Percentiles rank a stretch among this genome's conserved stretches.
Conservation (phyloP, 2,888 invertebrate genomes). For the Patella ulyssiponensis region DNA sequence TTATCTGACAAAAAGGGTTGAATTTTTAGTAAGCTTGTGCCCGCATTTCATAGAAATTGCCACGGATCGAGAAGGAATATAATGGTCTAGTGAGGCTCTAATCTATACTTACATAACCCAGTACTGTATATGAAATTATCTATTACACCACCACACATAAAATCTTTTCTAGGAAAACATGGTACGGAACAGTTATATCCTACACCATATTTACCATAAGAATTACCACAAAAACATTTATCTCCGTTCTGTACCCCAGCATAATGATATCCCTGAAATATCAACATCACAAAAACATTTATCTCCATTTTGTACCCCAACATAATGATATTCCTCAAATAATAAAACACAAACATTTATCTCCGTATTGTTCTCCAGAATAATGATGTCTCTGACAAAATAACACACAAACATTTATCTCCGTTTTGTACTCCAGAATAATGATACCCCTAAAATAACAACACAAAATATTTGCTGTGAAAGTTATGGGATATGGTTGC, state of each 20-base stretch:
- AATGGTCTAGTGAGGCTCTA: too few species aligned
- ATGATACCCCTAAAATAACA: slow-evolving; percentile 52
- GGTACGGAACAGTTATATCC: slow-evolving; percentile 45
- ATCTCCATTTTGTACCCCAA: slow-evolving; percentile 73
- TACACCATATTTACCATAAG: slow-evolving; percentile 67
- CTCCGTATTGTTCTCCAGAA: slow-evolving; percentile 68
- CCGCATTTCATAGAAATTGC: too few species aligned
- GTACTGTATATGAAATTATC: slow-evolving; percentile 82
- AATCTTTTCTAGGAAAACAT: slow-evolving; percentile 78
- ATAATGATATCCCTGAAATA: slow-evolving; percentile 65
- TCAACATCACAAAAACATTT: slow-evolving; percentile 74
- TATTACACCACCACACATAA: slow-evolving; percentile 80
- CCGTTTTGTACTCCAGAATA: slow-evolving; percentile 74
- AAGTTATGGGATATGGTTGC: too few species aligned
- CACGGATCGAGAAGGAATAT: too few species aligned
- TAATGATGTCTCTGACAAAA: slow-evolving; percentile 51
- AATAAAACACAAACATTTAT: background rate
- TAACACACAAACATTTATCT: slow-evolving; percentile 75
- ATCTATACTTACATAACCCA: slow-evolving; percentile 71
- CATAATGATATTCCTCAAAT: slow-evolving; percentile 68
- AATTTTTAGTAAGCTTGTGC: too few species aligned
- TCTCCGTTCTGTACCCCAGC: slow-evolving; percentile 74
- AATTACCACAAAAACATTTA: slow-evolving; percentile 75
- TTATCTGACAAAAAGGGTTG: too few species aligned
- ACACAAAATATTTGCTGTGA: too few species aligned